Evolutionary conservation across 2,888 invertebrate genomes (phyloP), one percentile per base, ranked within the genome.

Genomic region (Lottia gigantea): DNA sequence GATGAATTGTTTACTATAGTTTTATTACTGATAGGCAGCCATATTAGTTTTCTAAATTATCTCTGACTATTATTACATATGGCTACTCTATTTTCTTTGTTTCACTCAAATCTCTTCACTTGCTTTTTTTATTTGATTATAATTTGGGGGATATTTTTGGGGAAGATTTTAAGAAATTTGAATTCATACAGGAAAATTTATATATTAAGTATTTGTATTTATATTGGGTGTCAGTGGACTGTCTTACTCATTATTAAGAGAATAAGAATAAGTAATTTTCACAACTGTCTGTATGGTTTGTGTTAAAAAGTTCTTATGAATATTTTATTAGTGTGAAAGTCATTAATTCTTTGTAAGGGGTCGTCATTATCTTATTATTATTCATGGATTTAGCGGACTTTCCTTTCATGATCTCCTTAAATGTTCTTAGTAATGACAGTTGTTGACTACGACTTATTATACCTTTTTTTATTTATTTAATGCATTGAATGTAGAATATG

Each of bases 1-100:
- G 55, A 19, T 55, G 55, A 55, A 55, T 55, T 55, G 55, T 55
- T 55, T 55, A 55, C 55, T n/a, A 55, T n/a, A 55, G 19, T 19
- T 55, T 55, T 55, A 55, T 55, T n/a, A 55, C 55, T 55, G 55
- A 55, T 55, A 55, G 55, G 55, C 55, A 55, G 55, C 55, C 55
- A 55, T 55, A 55, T 55, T 55, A 55, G 55, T 55, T 55, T 55
- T 55, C n/a, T 55, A 19, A 55, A 55, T 55, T 55, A 55, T 19
- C 55, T 19, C 31, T 31, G 31, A 31, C 31, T 31, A 31, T 31
- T 31, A 31, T 31, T 31, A 31, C 31, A 31, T 31, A 31, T 31
- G 31, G 31, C 31, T 31, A 31, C 31, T 31, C 31, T 31, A 31
- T 31, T 31, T 31, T 31, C 31, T 31, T 31, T 31, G 31, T 31